Evolutionary conservation across 2,113 vertebrate species (phyloP).

Genomic region (Eulemur macaco): DNA sequence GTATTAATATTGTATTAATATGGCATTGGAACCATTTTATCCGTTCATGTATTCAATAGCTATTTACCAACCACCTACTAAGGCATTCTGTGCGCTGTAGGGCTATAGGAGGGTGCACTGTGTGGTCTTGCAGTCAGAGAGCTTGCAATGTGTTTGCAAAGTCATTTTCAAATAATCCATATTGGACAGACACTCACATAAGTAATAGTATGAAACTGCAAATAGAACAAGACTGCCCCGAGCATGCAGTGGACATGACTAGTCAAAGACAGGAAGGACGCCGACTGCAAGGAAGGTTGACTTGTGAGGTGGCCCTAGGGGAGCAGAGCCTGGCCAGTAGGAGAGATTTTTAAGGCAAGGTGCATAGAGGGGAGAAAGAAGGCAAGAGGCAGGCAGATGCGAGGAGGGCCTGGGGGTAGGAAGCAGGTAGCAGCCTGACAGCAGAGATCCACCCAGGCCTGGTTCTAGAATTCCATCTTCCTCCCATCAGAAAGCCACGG

Average conservation of each 20-base stretch:
- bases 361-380: too few species aligned
- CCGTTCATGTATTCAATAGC: neutral
- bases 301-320: neutral
- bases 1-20: neutral
- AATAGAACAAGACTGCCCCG: too few species aligned
- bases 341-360: neutral
- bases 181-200: accelerated
- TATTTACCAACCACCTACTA: neutral
- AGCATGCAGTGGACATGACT: accelerated
- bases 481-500: accelerated
- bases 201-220: accelerated
- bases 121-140: neutral
- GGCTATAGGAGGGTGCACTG: accelerated
- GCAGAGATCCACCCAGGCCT: accelerated
- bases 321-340: accelerated
- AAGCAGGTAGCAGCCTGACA: neutral
- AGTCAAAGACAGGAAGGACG: neutral
- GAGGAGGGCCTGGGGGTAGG: too few species aligned
- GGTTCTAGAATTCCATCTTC: neutral
- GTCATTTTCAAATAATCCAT: too few species aligned
- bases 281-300: too few species aligned
- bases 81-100: neutral
- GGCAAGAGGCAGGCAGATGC: neutral
- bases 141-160: neutral
- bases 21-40: neutral